Conservation (phyloP, 2,797 vertebrate species). For the Sebastes matsubarae region DNA sequence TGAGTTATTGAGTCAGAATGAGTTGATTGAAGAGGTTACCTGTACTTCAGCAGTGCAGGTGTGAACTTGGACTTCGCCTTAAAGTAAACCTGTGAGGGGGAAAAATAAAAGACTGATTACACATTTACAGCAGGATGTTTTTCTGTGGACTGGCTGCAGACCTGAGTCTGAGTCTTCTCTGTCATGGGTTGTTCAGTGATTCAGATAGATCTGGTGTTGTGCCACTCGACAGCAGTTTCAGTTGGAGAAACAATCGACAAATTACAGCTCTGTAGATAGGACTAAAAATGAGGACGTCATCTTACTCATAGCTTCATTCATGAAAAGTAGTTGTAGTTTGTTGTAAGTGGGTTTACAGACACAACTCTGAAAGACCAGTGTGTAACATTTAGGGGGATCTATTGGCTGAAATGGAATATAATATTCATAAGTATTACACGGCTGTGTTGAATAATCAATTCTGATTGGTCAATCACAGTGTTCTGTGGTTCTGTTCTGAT, state of each 20-base stretch:
- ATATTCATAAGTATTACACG: too few relatives aligned
- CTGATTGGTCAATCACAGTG: too few relatives aligned
- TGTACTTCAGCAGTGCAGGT: slow-evolving; percentile 91
- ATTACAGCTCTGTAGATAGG: background rate
- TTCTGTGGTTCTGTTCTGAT: too few relatives aligned
- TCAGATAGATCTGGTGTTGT: background rate
- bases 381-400: too few relatives aligned
- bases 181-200: background rate
- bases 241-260: background rate
- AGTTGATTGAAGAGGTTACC: slow-evolving; percentile 74
- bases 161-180: background rate
- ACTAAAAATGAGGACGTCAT: background rate
- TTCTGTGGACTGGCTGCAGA: background rate
- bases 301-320: background rate
- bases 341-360: background rate
- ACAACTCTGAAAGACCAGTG: background rate
- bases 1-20: background rate
- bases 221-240: background rate
- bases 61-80: slow-evolving; percentile 94
- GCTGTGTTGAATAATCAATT: too few relatives aligned
- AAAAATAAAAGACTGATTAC: background rate
- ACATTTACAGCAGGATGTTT: background rate
- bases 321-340: background rate
- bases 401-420: too few relatives aligned
- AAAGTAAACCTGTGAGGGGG: slow-evolving; percentile 88